These are phyloP conservation scores for Rousettus leschenaultii DNA, from an alignment of 2,113 vertebrate species.

Conservation along the genomic window DNA sequence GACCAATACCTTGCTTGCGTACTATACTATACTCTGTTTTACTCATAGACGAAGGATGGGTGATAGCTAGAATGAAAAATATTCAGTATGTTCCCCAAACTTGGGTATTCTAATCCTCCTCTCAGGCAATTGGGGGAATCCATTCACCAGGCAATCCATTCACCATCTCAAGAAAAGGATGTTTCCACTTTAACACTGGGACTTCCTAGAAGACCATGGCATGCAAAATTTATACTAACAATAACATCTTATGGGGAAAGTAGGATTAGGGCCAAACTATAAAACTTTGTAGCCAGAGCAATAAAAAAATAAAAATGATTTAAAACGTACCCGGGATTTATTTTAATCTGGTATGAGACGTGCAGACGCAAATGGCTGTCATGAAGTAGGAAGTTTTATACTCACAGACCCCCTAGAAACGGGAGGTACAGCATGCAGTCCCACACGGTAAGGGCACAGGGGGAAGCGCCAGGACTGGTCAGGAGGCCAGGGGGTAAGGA, in stretches of 20 bases:
- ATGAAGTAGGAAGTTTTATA: not conserved
- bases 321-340: not conserved
- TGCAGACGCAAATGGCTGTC: not conserved
- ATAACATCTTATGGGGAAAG: not conserved
- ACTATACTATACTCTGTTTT: not conserved
- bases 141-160: not conserved
- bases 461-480: no score
- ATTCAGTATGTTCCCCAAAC: not conserved
- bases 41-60: not conserved
- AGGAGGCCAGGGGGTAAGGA: not conserved
- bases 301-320: not conserved
- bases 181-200: not conserved
- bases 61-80: not conserved
- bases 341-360: not conserved
- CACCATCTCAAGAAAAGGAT: not conserved
- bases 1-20: not conserved
- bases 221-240: not conserved
- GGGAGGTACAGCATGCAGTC: not conserved
- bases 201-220: not conserved
- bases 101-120: not conserved
- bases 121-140: not conserved
- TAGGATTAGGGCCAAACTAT: not conserved
- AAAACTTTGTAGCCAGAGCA: not conserved
- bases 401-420: not conserved
- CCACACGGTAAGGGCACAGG: not conserved